Evolutionary conservation across 2,113 vertebrate genomes (phyloP).

Genomic region (Takifugu bimaculatus): DNA sequence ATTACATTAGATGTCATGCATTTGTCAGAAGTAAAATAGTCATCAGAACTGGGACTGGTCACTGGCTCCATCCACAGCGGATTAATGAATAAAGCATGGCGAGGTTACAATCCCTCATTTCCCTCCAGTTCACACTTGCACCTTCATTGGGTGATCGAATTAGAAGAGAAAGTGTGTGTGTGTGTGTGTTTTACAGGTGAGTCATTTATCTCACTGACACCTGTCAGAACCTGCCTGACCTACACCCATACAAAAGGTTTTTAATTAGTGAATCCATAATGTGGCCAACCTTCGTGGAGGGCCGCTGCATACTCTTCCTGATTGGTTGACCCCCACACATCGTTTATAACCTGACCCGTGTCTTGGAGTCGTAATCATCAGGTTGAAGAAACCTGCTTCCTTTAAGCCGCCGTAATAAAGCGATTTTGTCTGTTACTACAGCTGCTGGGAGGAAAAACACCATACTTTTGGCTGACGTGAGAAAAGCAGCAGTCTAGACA

Average conservation of each 20-base stretch:
- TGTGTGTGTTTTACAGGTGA: conserved; percentile 16
- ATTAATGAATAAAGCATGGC: conserved; percentile 48
- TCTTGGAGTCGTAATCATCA: conserved; percentile 8
- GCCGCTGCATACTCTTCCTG: conserved; percentile 20
- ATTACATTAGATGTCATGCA: background rate
- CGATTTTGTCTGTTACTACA: background rate
- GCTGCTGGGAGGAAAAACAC: too few relatives aligned
- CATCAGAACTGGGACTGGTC: background rate
- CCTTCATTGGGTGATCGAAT: conserved; percentile 18
- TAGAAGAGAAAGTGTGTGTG: conserved; percentile 1
- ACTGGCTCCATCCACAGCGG: conserved; percentile 8
- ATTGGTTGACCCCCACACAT: conserved; percentile 32
- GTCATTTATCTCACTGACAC: conserved; percentile 50
- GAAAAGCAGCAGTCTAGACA: background rate
- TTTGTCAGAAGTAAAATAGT: background rate
- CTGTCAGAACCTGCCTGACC: conserved; percentile 49
- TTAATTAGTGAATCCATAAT: conserved; percentile 48
- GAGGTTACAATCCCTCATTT: conserved; percentile 51
- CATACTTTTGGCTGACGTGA: too few relatives aligned
- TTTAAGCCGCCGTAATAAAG: conserved; percentile 2
- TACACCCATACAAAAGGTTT: conserved; percentile 36
- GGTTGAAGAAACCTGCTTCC: background rate
- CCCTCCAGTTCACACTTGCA: conserved; percentile 37
- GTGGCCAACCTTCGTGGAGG: conserved; percentile 20
- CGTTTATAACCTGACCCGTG: conserved; percentile 26